These are phyloP conservation scores for Poecile atricapillus DNA, from an alignment of 2,113 vertebrate genomes.

Conservation along the genomic window DNA sequence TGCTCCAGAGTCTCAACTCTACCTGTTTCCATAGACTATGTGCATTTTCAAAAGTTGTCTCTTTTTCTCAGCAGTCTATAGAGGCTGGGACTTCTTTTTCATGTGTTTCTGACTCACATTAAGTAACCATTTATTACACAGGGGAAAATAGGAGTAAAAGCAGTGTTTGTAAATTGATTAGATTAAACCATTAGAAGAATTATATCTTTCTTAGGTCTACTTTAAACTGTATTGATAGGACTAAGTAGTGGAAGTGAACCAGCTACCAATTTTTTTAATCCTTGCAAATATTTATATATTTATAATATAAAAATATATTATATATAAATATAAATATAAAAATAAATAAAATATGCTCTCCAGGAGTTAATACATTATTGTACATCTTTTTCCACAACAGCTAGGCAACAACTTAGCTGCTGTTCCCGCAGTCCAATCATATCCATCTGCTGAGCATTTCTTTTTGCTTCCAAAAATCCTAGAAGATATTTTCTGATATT, in stretches of 20 bases:
- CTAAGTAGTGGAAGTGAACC: background rate
- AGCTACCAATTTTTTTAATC: background rate
- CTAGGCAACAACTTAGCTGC: background rate
- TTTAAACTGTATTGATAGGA: conserved; percentile 35
- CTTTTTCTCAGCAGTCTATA: background rate
- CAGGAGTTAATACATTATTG: background rate
- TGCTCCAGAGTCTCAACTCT: background rate
- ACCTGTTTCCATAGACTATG: background rate
- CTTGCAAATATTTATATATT: background rate
- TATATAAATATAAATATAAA: too few relatives aligned
- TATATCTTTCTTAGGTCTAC: conserved; percentile 4
- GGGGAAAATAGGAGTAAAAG: conserved; percentile 37
- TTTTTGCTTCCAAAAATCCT: background rate
- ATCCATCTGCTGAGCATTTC: background rate
- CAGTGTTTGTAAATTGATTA: conserved; percentile 22
- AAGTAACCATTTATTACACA: conserved; percentile 55
- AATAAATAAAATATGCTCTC: background rate
- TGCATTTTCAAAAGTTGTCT: background rate
- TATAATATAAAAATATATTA: too few relatives aligned
- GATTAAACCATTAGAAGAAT: conserved; percentile 54
- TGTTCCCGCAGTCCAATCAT: background rate
- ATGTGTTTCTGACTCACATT: background rate
- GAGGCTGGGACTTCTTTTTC: background rate
- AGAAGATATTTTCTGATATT: background rate
- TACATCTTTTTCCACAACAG: background rate